Percentiles rank a stretch among this genome's conserved stretches.
Conservation (phyloP, 2,113 vertebrate genomes). For the Etia nguti region DNA sequence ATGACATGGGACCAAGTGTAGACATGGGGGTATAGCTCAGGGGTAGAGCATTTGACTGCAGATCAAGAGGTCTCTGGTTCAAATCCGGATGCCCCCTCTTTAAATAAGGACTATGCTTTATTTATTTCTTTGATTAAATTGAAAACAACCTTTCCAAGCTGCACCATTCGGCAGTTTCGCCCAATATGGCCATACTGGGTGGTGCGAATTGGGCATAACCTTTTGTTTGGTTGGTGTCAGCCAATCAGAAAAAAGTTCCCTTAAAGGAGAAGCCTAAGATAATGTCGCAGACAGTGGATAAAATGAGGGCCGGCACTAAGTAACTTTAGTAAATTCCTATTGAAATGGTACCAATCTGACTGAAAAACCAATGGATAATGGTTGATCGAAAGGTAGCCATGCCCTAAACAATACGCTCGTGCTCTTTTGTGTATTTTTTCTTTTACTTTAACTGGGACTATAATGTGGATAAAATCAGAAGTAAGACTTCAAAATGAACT, state of each 20-base stretch:
- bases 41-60: slow-evolving; percentile 82
- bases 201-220: fast-evolving
- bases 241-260: neutral
- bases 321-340: neutral
- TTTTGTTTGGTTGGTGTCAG: neutral
- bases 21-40: slow-evolving; percentile 76
- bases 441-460: fast-evolving
- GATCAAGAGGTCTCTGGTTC: slow-evolving; percentile 78
- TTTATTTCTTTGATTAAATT: neutral
- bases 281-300: neutral
- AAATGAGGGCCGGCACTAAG: fast-evolving
- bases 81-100: slow-evolving; percentile 75
- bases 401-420: neutral
- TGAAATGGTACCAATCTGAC: neutral
- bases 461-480: neutral
- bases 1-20: fast-evolving
- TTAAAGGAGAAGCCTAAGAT: neutral
- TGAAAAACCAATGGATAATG: neutral
- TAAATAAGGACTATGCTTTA: fast-evolving
- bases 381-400: neutral
- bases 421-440: neutral
- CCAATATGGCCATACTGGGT: neutral
- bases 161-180: fast-evolving
- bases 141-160: neutral
- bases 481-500: neutral